These are phyloP conservation scores for Drosophila atripex DNA, from an alignment of 2,888 invertebrate genomes.

Conservation along the genomic window DNA sequence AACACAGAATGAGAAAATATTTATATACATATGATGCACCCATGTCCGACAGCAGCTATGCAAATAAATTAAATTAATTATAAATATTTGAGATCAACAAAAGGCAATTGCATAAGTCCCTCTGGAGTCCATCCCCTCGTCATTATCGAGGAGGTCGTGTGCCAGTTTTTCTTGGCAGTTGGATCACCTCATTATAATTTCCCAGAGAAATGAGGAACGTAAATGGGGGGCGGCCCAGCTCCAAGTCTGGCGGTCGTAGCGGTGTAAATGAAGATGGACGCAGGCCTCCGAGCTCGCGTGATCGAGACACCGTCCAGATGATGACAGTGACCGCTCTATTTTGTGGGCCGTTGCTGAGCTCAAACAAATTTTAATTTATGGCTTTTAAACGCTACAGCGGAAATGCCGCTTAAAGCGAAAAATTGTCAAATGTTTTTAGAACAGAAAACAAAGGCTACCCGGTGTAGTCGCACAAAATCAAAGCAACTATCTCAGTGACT, in stretches of 20 bases:
- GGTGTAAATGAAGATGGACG: conserved; percentile 78
- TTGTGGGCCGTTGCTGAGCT: conserved; percentile 51
- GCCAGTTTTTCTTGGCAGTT: conserved; percentile 18
- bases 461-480: conserved; percentile 46
- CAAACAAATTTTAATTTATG: conserved; percentile 78
- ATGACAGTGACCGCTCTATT: conserved; percentile 76
- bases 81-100: conserved; percentile 73
- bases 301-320: conserved; percentile 36
- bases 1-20: conserved; percentile 11
- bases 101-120: conserved; percentile 51
- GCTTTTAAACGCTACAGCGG: conserved; percentile 66
- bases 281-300: conserved; percentile 65
- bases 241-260: not conserved
- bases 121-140: not conserved
- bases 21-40: conserved; percentile 14
- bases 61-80: conserved; percentile 76
- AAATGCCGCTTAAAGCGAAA: conserved; percentile 77
- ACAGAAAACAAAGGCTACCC: conserved; percentile 14
- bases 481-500: conserved; percentile 38
- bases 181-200: conserved; percentile 55
- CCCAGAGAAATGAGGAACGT: conserved; percentile 43
- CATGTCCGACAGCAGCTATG: conserved; percentile 56
- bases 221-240: conserved; percentile 41
- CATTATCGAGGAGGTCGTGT: conserved; percentile 40
- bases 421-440: conserved; percentile 53